phyloP scores from a whole-genome alignment of 1,140 invertebrate genomes.

The Sitobion miscanthi region DNA sequence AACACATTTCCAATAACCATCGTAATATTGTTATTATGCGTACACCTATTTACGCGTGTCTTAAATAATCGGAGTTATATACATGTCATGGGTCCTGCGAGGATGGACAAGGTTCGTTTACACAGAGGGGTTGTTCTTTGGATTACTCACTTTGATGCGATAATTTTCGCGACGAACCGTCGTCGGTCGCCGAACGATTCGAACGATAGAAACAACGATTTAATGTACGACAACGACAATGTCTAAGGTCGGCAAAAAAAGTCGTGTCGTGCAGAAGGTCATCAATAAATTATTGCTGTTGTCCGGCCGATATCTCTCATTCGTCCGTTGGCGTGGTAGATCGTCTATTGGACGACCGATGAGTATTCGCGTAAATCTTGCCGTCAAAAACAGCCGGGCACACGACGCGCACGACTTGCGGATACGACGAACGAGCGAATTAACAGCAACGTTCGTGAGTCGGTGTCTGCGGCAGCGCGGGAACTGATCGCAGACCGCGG shows the following conservation, averaged over 20 bases:
- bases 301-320: neutral
- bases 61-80: neutral
- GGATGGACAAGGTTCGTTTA: too few species aligned
- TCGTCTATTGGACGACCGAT: too few species aligned
- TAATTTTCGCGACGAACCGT: neutral
- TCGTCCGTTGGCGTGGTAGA: neutral
- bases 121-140: neutral
- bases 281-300: neutral
- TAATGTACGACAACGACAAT: neutral
- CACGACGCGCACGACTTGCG: neutral
- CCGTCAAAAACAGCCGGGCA: neutral
- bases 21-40: neutral
- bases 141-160: conserved; percentile 15
- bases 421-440: neutral
- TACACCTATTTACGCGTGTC: neutral
- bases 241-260: neutral
- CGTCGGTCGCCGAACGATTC: neutral
- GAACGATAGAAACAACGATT: neutral
- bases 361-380: neutral
- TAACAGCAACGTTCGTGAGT: neutral
- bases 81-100: neutral
- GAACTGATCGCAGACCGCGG: conserved; percentile 26
- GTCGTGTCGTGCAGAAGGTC: neutral
- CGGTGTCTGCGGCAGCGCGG: neutral
- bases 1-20: neutral